Conservation (phyloP, 2,888 invertebrate species). For the Dolichopus griseipennis region DNA sequence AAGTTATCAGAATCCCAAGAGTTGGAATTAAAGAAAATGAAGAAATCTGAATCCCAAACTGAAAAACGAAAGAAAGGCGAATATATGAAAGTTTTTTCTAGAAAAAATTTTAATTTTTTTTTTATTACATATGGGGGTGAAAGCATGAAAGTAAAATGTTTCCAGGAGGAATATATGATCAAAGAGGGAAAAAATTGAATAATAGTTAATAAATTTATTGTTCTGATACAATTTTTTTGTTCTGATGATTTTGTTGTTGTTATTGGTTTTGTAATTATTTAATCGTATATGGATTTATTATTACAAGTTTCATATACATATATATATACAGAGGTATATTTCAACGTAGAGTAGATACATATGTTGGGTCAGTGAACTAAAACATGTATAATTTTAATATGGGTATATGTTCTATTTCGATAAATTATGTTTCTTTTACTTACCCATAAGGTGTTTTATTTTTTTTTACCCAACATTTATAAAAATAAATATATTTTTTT, state of each 20-base stretch:
- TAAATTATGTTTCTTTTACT: not conserved
- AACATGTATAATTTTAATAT: not conserved
- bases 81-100: too few relatives aligned
- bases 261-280: too few relatives aligned
- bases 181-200: not conserved
- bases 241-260: not conserved
- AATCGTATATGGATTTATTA: too few relatives aligned
- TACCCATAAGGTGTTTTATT: not conserved
- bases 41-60: too few relatives aligned
- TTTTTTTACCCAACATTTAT: not conserved
- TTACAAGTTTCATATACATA: too few relatives aligned
- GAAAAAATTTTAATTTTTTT: too few relatives aligned
- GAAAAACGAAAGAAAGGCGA: too few relatives aligned
- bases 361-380: not conserved
- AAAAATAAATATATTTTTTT: not conserved
- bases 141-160: too few relatives aligned
- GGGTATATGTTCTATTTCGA: not conserved
- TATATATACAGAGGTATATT: too few relatives aligned
- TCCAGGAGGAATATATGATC: too few relatives aligned
- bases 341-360: not conserved
- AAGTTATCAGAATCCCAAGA: not conserved
- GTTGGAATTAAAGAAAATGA: not conserved
- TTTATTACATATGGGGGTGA: too few relatives aligned
- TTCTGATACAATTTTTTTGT: not conserved
- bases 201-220: slow-evolving; percentile 1